Base-by-base conservation (phyloP, 2,797 vertebrate species). In the Pipistrellus nathusii region DNA sequence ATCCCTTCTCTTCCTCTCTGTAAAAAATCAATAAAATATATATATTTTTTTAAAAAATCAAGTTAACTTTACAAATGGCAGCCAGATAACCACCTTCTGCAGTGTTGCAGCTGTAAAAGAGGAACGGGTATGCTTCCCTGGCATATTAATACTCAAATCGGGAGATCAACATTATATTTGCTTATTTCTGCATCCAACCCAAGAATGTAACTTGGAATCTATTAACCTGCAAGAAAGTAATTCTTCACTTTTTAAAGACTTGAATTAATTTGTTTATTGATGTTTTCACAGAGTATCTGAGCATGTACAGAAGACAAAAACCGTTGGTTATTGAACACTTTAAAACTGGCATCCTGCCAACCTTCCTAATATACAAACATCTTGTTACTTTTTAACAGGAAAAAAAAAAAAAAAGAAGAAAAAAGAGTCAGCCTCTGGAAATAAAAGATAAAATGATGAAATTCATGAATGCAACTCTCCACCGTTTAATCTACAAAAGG, bases 381-480 rank as follows among this genome's bases (percentile, higher is more conserved):
- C 23, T 93, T 72, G 41, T 77, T 85, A 78, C 75, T 90, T 91
- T 91, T 59, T 69, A 15, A 48, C 62, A 89, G 27, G 32, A 80
- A 87, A 72, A 3, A 78, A 72, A 38, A 38, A 35, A 35, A 38
- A 38, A 5, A 38, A 5, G 38, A 38, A 84, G 69, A 71, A 78
- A 11, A 38, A 15, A 88, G 72, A 72, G 38, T 76, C 38, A 77
- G 41, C 62, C 41, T n/a, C 66, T 51, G 12, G 7, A 92, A 97
- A 85, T 69, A 71, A 92, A 23, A 94, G 12, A 72, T n/a, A 92
- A 83, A 91, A 84, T 48, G 48, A 82, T 66, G 51, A 94, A 93
- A 68, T 68, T 46, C 48, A 83, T 68, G n/a, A 88, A n/a, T 81
- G 77, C 7, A 53, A 66, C 7, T 76, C 57, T 76, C 6, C 18